Percentiles rank a stretch among this genome's conserved stretches.
phyloP scores from a whole-genome alignment of 2,113 vertebrate species.

The Poeciliopsis turrubarensis region DNA sequence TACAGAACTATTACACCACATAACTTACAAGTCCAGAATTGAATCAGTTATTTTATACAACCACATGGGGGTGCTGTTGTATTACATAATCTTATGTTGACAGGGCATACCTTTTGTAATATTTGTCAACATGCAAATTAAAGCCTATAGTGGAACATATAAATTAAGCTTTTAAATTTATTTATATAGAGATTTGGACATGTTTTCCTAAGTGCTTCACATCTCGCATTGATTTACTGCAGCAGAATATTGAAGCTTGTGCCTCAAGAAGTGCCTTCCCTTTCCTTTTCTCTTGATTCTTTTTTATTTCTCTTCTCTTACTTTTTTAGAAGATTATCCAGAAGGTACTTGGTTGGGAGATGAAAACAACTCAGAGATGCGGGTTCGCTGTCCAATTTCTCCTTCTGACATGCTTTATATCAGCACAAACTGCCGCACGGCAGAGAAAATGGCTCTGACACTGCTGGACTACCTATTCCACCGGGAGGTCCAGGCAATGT shows the following conservation, averaged over 20 bases:
- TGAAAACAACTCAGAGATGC: slow-evolving; percentile 94
- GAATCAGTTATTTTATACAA: slow-evolving; percentile 15
- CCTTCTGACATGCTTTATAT: slow-evolving; percentile 95
- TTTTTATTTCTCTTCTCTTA: slow-evolving; percentile 1
- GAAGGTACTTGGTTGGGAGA: slow-evolving; percentile 95
- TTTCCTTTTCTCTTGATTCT: no score
- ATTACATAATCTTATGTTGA: slow-evolving; percentile 3
- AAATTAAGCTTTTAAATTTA: neutral
- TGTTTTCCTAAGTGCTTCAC: neutral
- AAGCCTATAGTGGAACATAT: neutral
- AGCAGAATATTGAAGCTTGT: neutral
- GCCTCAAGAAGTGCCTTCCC: neutral
- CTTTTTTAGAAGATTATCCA: slow-evolving; percentile 88
- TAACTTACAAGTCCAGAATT: neutral
- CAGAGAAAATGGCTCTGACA: slow-evolving; percentile 97
- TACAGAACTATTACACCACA: neutral
- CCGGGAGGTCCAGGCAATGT: slow-evolving; percentile 95
- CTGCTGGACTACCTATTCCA: slow-evolving; percentile 97
- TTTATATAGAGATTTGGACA: neutral
- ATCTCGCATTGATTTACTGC: neutral
- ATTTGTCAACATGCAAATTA: slow-evolving; percentile 11
- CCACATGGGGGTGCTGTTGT: slow-evolving; percentile 70
- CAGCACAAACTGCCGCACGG: slow-evolving; percentile 94
- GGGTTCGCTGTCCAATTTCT: slow-evolving; percentile 93
- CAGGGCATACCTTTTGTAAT: neutral